Evolutionary conservation across 2,113 vertebrate genomes (phyloP).

Genomic region (Numenius arquata): DNA sequence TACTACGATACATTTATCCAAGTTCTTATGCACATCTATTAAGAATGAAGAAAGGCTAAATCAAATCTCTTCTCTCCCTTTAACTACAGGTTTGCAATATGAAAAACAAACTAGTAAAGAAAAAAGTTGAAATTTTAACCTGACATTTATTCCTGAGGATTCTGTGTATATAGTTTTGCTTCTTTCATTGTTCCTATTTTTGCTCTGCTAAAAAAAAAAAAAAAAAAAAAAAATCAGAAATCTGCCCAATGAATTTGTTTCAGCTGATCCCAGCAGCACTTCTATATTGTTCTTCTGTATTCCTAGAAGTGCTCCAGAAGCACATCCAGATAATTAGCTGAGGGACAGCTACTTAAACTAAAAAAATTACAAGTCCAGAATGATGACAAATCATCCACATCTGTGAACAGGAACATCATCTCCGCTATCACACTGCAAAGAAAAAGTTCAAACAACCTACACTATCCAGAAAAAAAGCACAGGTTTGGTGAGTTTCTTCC

Average conservation of each 20-base stretch:
- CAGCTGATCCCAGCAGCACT: background rate
- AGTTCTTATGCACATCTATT: background rate
- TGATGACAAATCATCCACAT: background rate
- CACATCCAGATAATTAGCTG: background rate
- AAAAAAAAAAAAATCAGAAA: background rate
- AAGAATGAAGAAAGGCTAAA: background rate
- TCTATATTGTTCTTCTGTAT: background rate
- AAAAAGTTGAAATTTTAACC: background rate
- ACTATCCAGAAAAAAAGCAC: background rate
- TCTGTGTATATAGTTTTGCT: background rate
- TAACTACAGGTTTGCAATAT: background rate
- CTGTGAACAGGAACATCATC: background rate
- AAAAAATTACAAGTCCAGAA: background rate
- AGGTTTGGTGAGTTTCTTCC: background rate
- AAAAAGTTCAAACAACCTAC: background rate
- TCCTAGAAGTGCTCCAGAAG: background rate
- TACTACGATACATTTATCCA: background rate
- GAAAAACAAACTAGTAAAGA: background rate
- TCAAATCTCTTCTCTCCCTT: background rate
- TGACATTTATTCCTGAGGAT: background rate
- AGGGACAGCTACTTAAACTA: background rate
- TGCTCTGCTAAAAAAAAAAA: too few species aligned
- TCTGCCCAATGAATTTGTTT: background rate
- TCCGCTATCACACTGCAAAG: background rate
- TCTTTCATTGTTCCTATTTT: background rate